Evolutionary conservation across 1,140 invertebrate species (phyloP).

Genomic region (Diprion similis): DNA sequence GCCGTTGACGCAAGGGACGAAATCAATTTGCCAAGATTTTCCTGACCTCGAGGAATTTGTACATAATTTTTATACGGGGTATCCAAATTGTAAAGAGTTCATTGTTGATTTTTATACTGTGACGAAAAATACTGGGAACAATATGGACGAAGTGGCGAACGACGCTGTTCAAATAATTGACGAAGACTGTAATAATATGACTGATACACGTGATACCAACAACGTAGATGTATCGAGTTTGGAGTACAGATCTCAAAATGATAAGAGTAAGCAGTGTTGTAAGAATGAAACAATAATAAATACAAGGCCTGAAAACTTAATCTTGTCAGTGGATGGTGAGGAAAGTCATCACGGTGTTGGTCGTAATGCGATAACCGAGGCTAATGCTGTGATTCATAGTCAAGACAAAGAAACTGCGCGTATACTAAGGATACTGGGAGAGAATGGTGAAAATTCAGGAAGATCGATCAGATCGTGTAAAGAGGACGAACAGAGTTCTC

Average conservation of each 20-base stretch:
- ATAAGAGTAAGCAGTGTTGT: neutral
- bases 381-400: neutral
- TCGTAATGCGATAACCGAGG: neutral
- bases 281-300: conserved; percentile 3
- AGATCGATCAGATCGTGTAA: neutral
- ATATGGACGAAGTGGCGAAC: conserved; percentile 57
- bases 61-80: conserved; percentile 74
- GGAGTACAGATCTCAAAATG: neutral
- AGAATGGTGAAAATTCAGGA: neutral
- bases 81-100: conserved; percentile 71
- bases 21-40: conserved; percentile 53
- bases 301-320: conserved; percentile 9
- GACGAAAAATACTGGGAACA: conserved; percentile 51
- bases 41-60: conserved; percentile 75
- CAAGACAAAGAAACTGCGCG: neutral
- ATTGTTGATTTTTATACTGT: conserved; percentile 64
- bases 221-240: neutral
- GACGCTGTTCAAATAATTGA: conserved; percentile 50
- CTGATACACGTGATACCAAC: neutral
- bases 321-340: neutral
- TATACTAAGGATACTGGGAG: neutral
- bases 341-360: neutral
- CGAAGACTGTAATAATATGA: conserved; percentile 27
- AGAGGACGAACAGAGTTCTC: neutral
- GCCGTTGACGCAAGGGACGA: conserved; percentile 53